Conservation (phyloP, 2,797 vertebrate species). For the Lycodopsis pacificus region DNA sequence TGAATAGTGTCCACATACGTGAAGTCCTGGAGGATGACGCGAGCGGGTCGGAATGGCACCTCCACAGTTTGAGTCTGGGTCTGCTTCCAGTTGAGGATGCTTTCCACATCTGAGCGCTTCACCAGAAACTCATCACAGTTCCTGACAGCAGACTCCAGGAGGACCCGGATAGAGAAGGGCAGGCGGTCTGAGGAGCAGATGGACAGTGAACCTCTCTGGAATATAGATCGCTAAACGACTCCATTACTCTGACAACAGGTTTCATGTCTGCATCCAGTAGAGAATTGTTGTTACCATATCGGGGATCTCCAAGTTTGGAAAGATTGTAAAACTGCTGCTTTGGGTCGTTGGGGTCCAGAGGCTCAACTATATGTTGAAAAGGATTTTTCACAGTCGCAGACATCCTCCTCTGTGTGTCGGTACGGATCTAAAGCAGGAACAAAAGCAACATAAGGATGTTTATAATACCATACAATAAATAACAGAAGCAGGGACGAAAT, state of each 20-base stretch:
- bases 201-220: not conserved
- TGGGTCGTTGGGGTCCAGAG: constrained; percentile 85
- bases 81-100: constrained; percentile 93
- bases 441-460: not conserved
- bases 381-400: constrained; percentile 86
- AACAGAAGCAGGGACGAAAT: not conserved
- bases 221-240: accelerated
- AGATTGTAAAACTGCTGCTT: constrained; percentile 92
- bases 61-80: constrained; percentile 91
- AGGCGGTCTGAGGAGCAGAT: constrained; percentile 80
- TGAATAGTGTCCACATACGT: constrained; percentile 83
- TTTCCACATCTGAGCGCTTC: constrained; percentile 92
- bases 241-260: accelerated
- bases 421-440: constrained; percentile 11
- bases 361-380: constrained; percentile 86
- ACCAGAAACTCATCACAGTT: constrained; percentile 97
- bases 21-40: constrained; percentile 97
- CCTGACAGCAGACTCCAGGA: constrained; percentile 93
- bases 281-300: constrained; percentile 88
- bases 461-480: not conserved
- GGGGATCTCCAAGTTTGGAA: constrained; percentile 87
- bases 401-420: constrained; percentile 51
- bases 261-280: not conserved
- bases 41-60: constrained; percentile 95
- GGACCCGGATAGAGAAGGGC: constrained; percentile 94